Conservation (phyloP, 2,888 invertebrate genomes). For the Argynnis bischoffii region DNA sequence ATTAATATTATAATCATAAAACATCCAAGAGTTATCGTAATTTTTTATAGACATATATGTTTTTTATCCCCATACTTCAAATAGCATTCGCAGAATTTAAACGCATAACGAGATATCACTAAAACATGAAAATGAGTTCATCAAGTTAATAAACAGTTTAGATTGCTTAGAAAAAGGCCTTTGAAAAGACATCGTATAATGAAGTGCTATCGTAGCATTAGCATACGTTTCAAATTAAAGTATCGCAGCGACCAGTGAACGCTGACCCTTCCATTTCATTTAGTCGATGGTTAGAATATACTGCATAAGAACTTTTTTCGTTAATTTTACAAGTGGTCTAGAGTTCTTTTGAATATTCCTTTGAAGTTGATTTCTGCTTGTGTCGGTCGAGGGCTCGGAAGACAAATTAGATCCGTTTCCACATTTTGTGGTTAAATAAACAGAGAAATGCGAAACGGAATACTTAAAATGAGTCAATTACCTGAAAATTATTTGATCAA, state of each 20-base stretch:
- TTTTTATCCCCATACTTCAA: no score
- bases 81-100: no score
- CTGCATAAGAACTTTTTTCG: neutral
- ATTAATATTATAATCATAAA: no score
- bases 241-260: conserved; percentile 9
- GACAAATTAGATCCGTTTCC: conserved; percentile 28
- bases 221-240: conserved; percentile 30
- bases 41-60: no score
- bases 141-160: conserved; percentile 10
- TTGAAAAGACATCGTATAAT: conserved; percentile 21
- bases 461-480: conserved; percentile 9
- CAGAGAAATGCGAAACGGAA: conserved; percentile 1
- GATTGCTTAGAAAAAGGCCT: conserved; percentile 19
- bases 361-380: conserved; percentile 32
- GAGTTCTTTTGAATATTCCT: conserved; percentile 9
- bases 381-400: conserved; percentile 22
- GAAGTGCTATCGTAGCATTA: conserved; percentile 25
- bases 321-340: conserved; percentile 1
- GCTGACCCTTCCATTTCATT: conserved; percentile 2
- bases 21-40: no score
- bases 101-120: no score
- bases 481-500: neutral
- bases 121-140: neutral
- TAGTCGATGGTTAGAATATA: conserved; percentile 3
- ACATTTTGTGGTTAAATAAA: conserved; percentile 24